Evolutionary conservation across 2,797 vertebrate genomes (phyloP).

Genomic region (Trematomus bernacchii): DNA sequence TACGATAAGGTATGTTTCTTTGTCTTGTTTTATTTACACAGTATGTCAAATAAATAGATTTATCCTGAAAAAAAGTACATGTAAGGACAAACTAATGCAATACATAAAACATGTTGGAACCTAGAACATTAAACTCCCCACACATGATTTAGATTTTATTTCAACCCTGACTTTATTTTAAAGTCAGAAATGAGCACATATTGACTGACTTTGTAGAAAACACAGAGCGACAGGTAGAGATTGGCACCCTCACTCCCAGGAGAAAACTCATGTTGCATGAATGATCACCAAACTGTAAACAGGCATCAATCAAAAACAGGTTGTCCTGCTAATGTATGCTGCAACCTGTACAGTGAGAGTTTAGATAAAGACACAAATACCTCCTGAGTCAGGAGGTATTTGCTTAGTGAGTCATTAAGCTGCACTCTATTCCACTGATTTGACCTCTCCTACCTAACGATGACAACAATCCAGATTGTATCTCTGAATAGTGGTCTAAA

Average conservation of each 20-base stretch:
- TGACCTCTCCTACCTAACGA: background rate
- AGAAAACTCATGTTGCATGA: background rate
- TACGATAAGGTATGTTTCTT: too few species aligned
- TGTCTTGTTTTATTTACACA: too few species aligned
- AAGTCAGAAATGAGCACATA: background rate
- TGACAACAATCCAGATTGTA: background rate
- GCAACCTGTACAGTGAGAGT: conserved; percentile 3
- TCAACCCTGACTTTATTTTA: background rate
- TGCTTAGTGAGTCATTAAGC: background rate
- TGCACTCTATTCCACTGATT: too few species aligned
- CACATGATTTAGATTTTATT: background rate
- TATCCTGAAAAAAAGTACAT: too few species aligned
- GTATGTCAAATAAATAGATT: too few species aligned
- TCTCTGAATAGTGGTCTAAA: background rate
- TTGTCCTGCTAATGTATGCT: background rate
- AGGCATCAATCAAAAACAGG: background rate
- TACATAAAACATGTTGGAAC: background rate
- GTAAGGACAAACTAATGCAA: too few species aligned
- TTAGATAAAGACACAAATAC: background rate
- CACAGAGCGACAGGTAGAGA: background rate
- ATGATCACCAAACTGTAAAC: background rate
- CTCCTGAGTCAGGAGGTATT: too few species aligned
- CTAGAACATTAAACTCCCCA: background rate
- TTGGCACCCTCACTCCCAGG: background rate
- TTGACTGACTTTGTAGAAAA: background rate